phyloP scores from a whole-genome alignment of 53 echinoderm and acorn worm species.

The Hippasteria phrygiana region DNA sequence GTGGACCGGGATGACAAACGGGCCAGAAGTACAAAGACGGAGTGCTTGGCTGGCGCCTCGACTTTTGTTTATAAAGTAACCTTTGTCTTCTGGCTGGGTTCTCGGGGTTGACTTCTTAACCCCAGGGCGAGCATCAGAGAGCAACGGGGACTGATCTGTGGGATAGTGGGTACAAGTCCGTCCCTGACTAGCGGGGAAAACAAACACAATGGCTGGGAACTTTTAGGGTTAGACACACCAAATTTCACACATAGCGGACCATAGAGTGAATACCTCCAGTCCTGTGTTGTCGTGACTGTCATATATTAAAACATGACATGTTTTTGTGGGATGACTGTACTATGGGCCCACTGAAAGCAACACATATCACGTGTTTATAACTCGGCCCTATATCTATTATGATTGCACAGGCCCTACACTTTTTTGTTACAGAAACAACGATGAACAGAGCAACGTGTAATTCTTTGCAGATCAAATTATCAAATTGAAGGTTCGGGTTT shows the following conservation, averaged over 20 bases:
- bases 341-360: no score
- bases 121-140: constrained; percentile 17
- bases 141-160: background rate
- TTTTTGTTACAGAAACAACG: no score
- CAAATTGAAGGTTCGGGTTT: no score
- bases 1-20: constrained; percentile 53
- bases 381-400: no score
- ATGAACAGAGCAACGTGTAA: no score
- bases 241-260: background rate
- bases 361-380: no score
- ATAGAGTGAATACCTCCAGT: background rate
- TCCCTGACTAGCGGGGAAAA: background rate
- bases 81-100: constrained; percentile 59
- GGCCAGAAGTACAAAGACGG: constrained; percentile 61
- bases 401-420: no score
- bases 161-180: background rate
- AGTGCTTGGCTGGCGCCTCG: constrained; percentile 42
- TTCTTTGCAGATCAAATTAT: no score
- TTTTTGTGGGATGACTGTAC: no score
- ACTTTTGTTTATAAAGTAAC: constrained; percentile 65
- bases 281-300: no score
- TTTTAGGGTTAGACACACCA: background rate
- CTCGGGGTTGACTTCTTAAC: constrained; percentile 43
- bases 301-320: no score
- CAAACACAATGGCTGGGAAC: background rate